Percentiles rank a stretch among this genome's conserved stretches.
Evolutionary conservation across 92 coral and sea anemone species (phyloP).

Genomic region (Porites lobata): DNA sequence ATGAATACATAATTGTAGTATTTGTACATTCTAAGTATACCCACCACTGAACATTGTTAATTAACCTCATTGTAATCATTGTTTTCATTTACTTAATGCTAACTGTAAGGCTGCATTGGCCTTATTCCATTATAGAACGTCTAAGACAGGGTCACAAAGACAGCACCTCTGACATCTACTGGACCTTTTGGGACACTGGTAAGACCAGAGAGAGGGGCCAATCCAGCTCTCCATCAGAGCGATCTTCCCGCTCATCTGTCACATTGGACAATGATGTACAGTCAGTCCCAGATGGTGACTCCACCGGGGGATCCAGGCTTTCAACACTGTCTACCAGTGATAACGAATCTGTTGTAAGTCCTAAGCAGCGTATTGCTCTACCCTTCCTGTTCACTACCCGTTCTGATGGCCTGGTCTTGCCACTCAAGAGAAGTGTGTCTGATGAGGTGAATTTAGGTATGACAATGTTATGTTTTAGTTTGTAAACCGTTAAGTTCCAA

Average conservation of each 20-base stretch:
- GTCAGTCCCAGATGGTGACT: conserved; percentile 57
- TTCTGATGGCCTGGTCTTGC: conserved; percentile 45
- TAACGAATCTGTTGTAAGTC: conserved; percentile 72
- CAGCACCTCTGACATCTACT: conserved; percentile 86
- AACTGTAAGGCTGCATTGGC: not conserved
- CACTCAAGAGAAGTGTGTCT: conserved; percentile 87
- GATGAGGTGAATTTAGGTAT: conserved; percentile 91
- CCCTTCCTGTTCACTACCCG: conserved; percentile 45
- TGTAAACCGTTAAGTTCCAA: no score
- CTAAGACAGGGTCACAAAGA: conserved; percentile 96
- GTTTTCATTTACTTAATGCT: not conserved
- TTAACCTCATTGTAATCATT: no score
- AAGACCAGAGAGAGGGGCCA: conserved; percentile 65
- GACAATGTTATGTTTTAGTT: not conserved
- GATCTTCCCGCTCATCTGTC: conserved; percentile 91
- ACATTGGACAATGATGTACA: conserved; percentile 81
- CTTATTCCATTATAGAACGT: conserved; percentile 72
- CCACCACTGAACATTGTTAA: no score
- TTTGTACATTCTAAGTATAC: no score
- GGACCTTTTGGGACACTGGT: conserved; percentile 92
- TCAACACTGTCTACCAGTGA: conserved; percentile 79
- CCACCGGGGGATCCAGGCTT: conserved; percentile 81
- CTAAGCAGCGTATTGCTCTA: conserved; percentile 67
- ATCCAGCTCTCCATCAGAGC: conserved; percentile 73
- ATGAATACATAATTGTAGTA: no score